Evolutionary conservation across 1,140 invertebrate species (phyloP), one percentile per base, ranked within the genome.

Genomic region (Xylocopa sonorina): DNA sequence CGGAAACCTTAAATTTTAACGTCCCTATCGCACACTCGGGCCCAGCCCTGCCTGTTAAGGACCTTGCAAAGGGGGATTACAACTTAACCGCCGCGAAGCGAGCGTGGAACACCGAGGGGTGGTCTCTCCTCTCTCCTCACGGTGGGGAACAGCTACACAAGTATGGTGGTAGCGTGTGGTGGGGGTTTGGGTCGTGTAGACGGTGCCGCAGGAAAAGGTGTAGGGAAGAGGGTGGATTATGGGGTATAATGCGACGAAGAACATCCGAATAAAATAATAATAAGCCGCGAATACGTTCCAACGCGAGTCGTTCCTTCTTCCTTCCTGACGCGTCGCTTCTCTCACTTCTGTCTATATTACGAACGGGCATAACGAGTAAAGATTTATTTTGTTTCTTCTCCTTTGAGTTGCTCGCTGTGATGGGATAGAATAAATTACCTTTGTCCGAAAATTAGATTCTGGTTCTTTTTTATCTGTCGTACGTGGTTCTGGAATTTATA

Each of bases 1-100:
- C 83, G 83, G 83, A 85, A 85, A 85, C 83, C 83, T 85, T 85
- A 85, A 85, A 85, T 85, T 85, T 81, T 85, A 85, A 85, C 82
- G 82, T 85, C 64, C 72, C 82, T 60, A 67, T 60, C 77, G 76
- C 63, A 55, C 32, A 79, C 72, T 68, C 48, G 71, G 50, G 71
- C 51, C 68, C 82, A 32, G 72, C 55, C 67, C 67, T 76, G 53
- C 60, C 72, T 68, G 78, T 77, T 84, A 81, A 85, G 83, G 68
- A 84, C 57, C 68, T 73, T 24, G 63, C 46, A 27, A 76, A 81
- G 67, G 67, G 63, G 66, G 60, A 84, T 83, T 80, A 84, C 73
- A 72, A 80, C 55, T 58, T 60, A 57, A 51, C 57, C 64, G 74
- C 53, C 24, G 48, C 51, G 68, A 51, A 24, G 66, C 38, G 58